These are phyloP conservation scores for Brachyalestes nurse DNA, from an alignment of 2,797 vertebrate genomes.

Conservation along the genomic window DNA sequence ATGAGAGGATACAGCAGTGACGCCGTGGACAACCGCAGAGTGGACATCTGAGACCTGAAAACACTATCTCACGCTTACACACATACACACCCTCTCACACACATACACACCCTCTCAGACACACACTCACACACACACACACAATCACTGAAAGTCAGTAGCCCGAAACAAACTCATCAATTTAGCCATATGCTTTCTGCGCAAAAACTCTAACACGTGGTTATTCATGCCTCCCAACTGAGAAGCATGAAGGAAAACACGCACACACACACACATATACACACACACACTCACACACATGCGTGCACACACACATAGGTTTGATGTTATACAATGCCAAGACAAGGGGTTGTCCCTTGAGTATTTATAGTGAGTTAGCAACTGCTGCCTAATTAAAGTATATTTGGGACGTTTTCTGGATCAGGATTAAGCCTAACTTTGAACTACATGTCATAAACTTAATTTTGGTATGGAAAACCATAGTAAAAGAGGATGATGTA, in stretches of 20 bases:
- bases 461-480: no score
- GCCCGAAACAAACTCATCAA: slow-evolving; percentile 48
- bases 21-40: slow-evolving; percentile 47
- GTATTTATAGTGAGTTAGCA: no score
- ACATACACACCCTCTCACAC: slow-evolving; percentile 26
- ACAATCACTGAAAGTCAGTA: slow-evolving; percentile 41
- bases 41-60: slow-evolving; percentile 58
- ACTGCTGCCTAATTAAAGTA: no score
- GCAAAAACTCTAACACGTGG: slow-evolving; percentile 27
- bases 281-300: no score
- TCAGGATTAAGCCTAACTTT: no score
- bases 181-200: slow-evolving; percentile 54
- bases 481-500: no score
- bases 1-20: slow-evolving; percentile 44
- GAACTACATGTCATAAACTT: no score
- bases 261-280: slow-evolving; percentile 3
- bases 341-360: slow-evolving; percentile 11
- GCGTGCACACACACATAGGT: neutral
- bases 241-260: neutral
- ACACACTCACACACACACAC: slow-evolving; percentile 26
- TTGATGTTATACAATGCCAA: neutral
- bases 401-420: no score
- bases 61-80: slow-evolving; percentile 19
- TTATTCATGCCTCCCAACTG: neutral
- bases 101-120: slow-evolving; percentile 30